Evolutionary conservation across 2,113 vertebrate species (phyloP).

Genomic region (Motacilla tschutschensis): DNA sequence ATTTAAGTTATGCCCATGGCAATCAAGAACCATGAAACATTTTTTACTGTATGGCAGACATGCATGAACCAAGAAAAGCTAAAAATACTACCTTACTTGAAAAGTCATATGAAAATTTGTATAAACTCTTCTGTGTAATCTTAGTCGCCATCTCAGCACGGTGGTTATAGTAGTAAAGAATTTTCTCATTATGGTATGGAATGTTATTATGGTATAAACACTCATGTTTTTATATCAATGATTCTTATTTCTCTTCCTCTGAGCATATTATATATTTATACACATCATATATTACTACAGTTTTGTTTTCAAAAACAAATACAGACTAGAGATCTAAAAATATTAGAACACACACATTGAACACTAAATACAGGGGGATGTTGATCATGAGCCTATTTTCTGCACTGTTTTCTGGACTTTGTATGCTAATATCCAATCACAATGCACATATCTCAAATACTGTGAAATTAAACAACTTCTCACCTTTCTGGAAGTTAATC

Average conservation of each 20-base stretch:
- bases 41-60: background rate
- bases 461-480: slow-evolving; percentile 36
- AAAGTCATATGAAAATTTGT: background rate
- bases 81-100: background rate
- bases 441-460: background rate
- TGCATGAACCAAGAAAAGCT: background rate
- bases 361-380: background rate
- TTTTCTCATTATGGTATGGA: background rate
- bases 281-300: background rate
- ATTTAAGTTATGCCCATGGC: background rate
- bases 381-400: background rate
- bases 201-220: background rate
- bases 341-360: background rate
- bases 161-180: background rate
- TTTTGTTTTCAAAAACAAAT: background rate
- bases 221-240: background rate
- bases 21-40: background rate
- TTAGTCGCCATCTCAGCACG: background rate
- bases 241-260: background rate
- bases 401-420: background rate
- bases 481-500: slow-evolving; percentile 11
- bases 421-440: background rate
- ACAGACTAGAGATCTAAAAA: background rate
- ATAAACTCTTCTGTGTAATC: background rate
- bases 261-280: background rate